Percentiles rank a stretch among this genome's conserved stretches.
Evolutionary conservation across 2,113 vertebrate species (phyloP).

Genomic region (Anguilla rostrata): DNA sequence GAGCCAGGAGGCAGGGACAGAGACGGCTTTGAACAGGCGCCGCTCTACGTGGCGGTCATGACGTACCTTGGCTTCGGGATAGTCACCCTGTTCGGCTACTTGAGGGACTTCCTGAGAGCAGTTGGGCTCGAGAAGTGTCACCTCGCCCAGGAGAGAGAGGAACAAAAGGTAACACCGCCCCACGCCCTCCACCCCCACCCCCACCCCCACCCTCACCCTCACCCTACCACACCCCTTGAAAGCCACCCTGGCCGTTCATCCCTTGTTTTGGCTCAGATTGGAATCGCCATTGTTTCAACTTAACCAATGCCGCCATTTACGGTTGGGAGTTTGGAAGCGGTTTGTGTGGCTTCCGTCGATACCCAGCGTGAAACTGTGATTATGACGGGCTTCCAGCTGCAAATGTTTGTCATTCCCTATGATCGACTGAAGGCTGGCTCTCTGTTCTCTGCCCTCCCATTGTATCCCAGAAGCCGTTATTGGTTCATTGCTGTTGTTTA

Average conservation of each 20-base stretch:
- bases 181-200: too few species aligned
- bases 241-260: too few species aligned
- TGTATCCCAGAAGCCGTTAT: neutral
- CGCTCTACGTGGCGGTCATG: slow-evolving; percentile 84
- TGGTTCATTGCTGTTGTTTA: neutral
- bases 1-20: slow-evolving; percentile 58
- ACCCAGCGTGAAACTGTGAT: neutral
- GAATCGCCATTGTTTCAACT: neutral
- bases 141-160: slow-evolving; percentile 77
- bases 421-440: neutral
- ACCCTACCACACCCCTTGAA: too few species aligned
- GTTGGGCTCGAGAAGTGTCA: slow-evolving; percentile 85
- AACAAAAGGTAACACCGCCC: slow-evolving; percentile 82
- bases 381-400: neutral
- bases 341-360: neutral
- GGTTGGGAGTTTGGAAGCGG: neutral
- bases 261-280: neutral
- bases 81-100: slow-evolving; percentile 87
- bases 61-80: slow-evolving; percentile 88
- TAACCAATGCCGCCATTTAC: neutral
- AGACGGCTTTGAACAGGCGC: slow-evolving; percentile 83
- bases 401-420: neutral
- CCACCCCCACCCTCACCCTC: too few species aligned
- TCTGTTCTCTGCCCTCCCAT: neutral
- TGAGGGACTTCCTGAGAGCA: slow-evolving; percentile 88